phyloP scores from a whole-genome alignment of 2,113 vertebrate genomes.

The Paedocypris sp. region DNA sequence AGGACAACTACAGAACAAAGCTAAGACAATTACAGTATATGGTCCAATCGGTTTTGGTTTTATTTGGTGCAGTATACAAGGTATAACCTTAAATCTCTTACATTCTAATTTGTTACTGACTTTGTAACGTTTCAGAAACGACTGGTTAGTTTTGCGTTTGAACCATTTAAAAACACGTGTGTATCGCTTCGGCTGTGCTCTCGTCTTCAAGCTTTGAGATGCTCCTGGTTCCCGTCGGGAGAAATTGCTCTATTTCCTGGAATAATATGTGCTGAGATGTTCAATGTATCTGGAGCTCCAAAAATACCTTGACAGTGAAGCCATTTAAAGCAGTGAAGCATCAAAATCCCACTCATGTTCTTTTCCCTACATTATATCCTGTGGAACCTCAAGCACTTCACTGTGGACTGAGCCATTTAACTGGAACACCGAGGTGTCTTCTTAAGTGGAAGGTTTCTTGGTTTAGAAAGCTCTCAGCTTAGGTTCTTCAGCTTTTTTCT shows the following conservation, averaged over 20 bases:
- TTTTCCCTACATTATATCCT: neutral
- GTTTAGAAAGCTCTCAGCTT: conserved; percentile 25
- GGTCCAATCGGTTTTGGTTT: no score
- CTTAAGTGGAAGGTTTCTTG: neutral
- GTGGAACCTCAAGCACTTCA: neutral
- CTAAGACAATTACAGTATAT: no score
- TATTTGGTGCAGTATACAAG: no score
- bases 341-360: neutral
- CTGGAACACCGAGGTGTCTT: conserved; percentile 8
- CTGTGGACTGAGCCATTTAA: conserved; percentile 24
- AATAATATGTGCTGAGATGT: neutral
- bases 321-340: neutral
- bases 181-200: neutral
- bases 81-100: no score
- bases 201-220: neutral
- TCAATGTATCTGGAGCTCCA: neutral
- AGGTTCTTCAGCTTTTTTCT: neutral
- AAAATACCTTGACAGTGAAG: neutral
- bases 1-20: no score
- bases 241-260: neutral
- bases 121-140: no score
- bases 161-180: no score
- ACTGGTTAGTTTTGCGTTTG: no score
- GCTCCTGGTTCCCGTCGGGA: neutral
- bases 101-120: no score